Base-by-base conservation (phyloP, 2,888 invertebrate genomes). In the Deladenus siricidicola region DNA sequence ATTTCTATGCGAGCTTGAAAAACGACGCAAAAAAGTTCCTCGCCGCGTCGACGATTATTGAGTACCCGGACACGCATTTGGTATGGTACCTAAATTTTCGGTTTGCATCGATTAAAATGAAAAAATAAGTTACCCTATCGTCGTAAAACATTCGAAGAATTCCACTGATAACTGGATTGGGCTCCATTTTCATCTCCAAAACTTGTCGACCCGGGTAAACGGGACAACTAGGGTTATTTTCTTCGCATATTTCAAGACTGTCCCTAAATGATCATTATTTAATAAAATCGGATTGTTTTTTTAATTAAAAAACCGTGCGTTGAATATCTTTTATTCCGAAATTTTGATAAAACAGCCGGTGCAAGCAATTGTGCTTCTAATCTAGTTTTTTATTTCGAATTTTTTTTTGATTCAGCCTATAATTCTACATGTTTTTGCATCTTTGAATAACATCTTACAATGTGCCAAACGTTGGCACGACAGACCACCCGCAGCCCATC, bases 401-500 rank as follows among this genome's bases (percentile, higher is more conserved):
- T n/a, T n/a, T n/a, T n/a, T n/a, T n/a, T n/a, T n/a, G n/a, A n/a
- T n/a, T n/a, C n/a, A n/a, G n/a, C n/a, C n/a, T n/a, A n/a, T n/a
- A n/a, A n/a, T n/a, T n/a, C n/a, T n/a, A n/a, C n/a, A n/a, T n/a
- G n/a, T n/a, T n/a, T n/a, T n/a, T n/a, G 6, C 14, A 34, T 14
- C 8, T 19, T 14, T 19, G 29, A 39, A 49, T 34, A 42, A 26
- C 4, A n/a, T 55, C 65, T 64, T 63, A 74, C 74, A 75, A 60
- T 47, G 70, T 50, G 39, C 72, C 70, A 56, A 75, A 75, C 48
- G 69, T 72, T 10, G 75, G 75, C 23, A 75, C 55, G 55, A 69
- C 71, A 56, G 74, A 60, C 75, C 75, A 75, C 23, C 75, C 75
- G 50, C 75, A 75, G 10, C 75, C 75, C 28, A 75, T 65, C 75